Evolutionary conservation across 2,888 invertebrate species (phyloP), one percentile per base, ranked within the genome.

Genomic region (Caenorhabditis panamensis): DNA sequence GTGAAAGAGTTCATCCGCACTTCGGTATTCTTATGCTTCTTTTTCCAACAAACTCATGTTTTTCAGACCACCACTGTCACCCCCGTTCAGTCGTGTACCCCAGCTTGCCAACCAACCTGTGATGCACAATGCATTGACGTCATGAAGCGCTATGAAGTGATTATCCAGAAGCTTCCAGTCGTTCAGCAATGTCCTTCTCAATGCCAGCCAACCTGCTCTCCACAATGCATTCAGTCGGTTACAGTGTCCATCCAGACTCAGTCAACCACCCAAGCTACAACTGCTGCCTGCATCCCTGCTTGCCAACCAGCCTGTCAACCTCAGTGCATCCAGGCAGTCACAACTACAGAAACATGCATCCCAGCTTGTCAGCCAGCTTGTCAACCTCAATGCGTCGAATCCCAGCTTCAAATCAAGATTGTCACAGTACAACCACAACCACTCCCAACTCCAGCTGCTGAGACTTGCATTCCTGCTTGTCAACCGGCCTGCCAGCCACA

Each of bases 81-180:
- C 41, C 73, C 73, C 16, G 58, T 36, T 4, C 49, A 58, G 18
- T 37, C 73, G 13, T 79, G 79, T 31, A 63, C 54, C n/a, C n/a
- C 69, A 5, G 78, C 73, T 54, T 82, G 82, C 24, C 66, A 76
- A 53, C 84, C 82, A 28, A 68, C 79, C 24, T 82, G 82, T 61
- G 72, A 76, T 62, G 71, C 82, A 9, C 77, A 76, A 31, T 84
- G 84, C 51, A 61, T 84, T 22, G 73, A 82, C 28, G 72, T 76
- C n/a, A 75, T 75, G 68, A 72, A 69, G 37, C 56, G 72, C 20
- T 80, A 80, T 24, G 79, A 80, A 75, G 69, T 80, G n/a, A 75
- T 80, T 16, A 64, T 72, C 16, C 58, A 80, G 22, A 73, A 72
- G 54, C n/a, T 66, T 24, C 72, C 72, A 28, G 58, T 63, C n/a